These are phyloP conservation scores for Magallana gigas DNA, from an alignment of 1,140 invertebrate species.

Conservation along the genomic window DNA sequence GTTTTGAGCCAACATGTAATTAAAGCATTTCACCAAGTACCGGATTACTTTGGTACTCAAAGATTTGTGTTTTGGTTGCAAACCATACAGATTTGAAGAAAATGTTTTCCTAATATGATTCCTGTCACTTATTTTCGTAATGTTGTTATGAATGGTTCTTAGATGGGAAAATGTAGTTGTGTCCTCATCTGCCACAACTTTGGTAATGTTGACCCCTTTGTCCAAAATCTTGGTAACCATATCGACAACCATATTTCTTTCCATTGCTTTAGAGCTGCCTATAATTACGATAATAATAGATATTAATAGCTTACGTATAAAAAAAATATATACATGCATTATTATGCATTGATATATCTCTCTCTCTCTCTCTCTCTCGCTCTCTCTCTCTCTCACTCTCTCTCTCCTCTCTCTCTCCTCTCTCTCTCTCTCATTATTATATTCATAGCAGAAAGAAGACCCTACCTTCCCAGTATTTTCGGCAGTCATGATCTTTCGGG, in stretches of 20 bases:
- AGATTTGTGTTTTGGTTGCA: neutral
- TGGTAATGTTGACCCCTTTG: neutral
- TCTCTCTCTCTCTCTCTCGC: neutral
- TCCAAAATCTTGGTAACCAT: neutral
- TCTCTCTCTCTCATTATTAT: neutral
- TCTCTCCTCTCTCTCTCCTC: too few species aligned
- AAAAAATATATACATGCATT: too few species aligned
- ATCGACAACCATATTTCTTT: neutral
- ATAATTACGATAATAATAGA: neutral
- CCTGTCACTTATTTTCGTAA: neutral
- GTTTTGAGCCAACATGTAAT: constrained; percentile 11
- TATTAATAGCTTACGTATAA: neutral
- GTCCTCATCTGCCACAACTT: neutral
- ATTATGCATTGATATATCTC: too few species aligned
- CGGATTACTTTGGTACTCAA: neutral
- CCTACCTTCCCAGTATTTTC: neutral
- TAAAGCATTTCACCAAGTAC: constrained; percentile 13
- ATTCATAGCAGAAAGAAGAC: neutral
- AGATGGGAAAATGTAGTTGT: constrained; percentile 1
- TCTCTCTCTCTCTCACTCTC: too few species aligned
- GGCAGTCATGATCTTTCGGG: neutral
- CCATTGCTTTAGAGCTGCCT: neutral
- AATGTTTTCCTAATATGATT: constrained; percentile 8
- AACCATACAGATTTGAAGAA: neutral
- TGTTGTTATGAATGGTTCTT: neutral